phyloP scores from a whole-genome alignment of 1,140 invertebrate genomes.

The Ips typographus region DNA sequence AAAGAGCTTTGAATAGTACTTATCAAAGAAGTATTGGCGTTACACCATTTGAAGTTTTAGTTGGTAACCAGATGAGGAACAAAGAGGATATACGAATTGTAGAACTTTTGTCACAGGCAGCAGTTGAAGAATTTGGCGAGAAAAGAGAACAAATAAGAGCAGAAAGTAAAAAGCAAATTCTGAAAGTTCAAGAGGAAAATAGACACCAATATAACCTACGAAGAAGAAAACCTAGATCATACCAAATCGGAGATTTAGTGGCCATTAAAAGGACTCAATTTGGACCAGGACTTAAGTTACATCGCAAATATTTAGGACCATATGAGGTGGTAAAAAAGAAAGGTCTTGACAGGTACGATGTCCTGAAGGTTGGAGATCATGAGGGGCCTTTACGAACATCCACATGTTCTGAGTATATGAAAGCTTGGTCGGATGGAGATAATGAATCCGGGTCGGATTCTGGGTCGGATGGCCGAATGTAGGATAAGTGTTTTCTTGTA shows the following conservation, averaged over 20 bases:
- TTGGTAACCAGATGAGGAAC: constrained; percentile 42
- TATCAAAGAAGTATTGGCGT: constrained; percentile 44
- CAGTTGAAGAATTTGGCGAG: constrained; percentile 18
- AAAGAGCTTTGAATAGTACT: constrained; percentile 47
- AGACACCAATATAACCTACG: not conserved
- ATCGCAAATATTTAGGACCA: not conserved
- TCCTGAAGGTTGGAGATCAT: constrained; percentile 1
- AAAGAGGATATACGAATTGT: constrained; percentile 38
- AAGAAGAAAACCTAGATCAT: constrained; percentile 1
- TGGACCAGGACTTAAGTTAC: not conserved
- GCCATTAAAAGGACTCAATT: constrained; percentile 24
- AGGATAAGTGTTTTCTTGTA: too few species aligned
- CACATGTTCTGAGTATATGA: too few species aligned
- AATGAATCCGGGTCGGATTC: too few species aligned
- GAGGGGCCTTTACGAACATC: not conserved
- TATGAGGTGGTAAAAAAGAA: not conserved
- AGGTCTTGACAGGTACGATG: not conserved
- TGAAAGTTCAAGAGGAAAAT: constrained; percentile 2
- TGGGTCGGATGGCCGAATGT: too few species aligned
- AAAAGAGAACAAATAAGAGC: constrained; percentile 39
- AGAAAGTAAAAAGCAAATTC: constrained; percentile 42
- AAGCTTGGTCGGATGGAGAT: too few species aligned
- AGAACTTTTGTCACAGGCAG: constrained; percentile 20
- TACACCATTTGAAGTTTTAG: constrained; percentile 48
- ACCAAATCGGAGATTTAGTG: constrained; percentile 26